phyloP scores from a whole-genome alignment of 2,888 invertebrate species.

The Anoplius nigerrimus region DNA sequence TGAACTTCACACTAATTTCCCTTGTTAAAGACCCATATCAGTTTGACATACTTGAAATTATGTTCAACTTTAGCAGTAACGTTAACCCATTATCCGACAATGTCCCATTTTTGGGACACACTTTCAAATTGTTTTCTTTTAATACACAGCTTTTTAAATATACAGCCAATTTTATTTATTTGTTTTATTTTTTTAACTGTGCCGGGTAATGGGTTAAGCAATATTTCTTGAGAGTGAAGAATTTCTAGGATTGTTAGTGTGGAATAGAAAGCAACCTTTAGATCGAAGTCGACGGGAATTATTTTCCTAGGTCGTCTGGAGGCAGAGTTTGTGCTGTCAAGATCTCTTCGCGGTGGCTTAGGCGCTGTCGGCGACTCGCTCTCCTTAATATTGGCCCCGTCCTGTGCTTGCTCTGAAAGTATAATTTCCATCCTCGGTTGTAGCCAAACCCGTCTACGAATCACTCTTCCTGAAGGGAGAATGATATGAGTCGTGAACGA shows the following conservation, averaged over 20 bases:
- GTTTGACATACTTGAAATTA: background rate
- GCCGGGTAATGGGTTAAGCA: no score
- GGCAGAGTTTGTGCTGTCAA: slow-evolving; percentile 33
- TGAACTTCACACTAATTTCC: no score
- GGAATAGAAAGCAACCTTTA: slow-evolving; percentile 54
- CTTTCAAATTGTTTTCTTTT: no score
- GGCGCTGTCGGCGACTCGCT: slow-evolving; percentile 37
- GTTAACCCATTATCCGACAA: no score
- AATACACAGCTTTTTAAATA: background rate
- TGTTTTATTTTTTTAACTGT: background rate
- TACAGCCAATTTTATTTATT: no score
- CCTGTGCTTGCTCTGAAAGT: slow-evolving; percentile 53
- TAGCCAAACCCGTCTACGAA: no score
- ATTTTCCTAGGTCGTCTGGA: slow-evolving; percentile 57
- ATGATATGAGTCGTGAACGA: no score
- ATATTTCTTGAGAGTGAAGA: no score
- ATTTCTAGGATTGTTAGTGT: no score
- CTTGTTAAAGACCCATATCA: no score
- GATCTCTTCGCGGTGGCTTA: slow-evolving; percentile 53
- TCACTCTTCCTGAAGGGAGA: no score
- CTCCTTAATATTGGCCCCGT: slow-evolving; percentile 37
- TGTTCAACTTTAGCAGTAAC: background rate
- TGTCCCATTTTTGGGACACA: no score
- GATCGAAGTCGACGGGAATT: slow-evolving; percentile 71
- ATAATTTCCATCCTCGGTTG: background rate